A percentile compares a stretch with the other conserved stretches of the same genome.
Evolutionary conservation across 2,888 invertebrate genomes (phyloP).

Genomic region (Pasiphila rectangulata): DNA sequence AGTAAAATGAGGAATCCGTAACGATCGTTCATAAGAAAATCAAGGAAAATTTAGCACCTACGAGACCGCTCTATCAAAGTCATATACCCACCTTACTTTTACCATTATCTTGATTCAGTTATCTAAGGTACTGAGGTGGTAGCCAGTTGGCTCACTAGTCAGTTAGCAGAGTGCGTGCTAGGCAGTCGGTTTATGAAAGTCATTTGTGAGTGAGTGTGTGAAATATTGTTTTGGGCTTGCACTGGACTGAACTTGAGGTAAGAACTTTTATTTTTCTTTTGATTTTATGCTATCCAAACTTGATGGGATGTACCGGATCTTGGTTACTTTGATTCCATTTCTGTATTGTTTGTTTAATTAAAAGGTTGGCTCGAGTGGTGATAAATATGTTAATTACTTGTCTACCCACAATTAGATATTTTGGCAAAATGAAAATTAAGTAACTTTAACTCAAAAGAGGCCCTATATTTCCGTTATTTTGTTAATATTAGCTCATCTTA

Average conservation of each 20-base stretch:
- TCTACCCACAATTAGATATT: too few species aligned
- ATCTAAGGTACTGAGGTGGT: slow-evolving; percentile 56
- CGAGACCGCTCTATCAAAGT: slow-evolving; percentile 38
- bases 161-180: slow-evolving; percentile 51
- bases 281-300: too few species aligned
- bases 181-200: slow-evolving; percentile 49
- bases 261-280: too few species aligned
- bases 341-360: not conserved
- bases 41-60: slow-evolving; percentile 1
- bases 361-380: not conserved
- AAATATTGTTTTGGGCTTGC: slow-evolving; percentile 33
- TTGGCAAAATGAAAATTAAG: too few species aligned
- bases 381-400: not conserved
- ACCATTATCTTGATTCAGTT: slow-evolving; percentile 73
- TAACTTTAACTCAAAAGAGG: too few species aligned
- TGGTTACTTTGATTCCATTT: not conserved
- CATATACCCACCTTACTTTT: slow-evolving; percentile 54
- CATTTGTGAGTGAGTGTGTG: slow-evolving; percentile 38
- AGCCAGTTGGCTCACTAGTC: slow-evolving; percentile 44
- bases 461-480: too few species aligned
- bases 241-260: slow-evolving; percentile 31
- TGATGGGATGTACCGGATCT: too few species aligned
- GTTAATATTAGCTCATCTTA: not conserved
- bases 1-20: not conserved
- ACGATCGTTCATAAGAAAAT: not conserved